Conservation (phyloP, 2,888 invertebrate genomes). For the Calliopum simillimum region DNA sequence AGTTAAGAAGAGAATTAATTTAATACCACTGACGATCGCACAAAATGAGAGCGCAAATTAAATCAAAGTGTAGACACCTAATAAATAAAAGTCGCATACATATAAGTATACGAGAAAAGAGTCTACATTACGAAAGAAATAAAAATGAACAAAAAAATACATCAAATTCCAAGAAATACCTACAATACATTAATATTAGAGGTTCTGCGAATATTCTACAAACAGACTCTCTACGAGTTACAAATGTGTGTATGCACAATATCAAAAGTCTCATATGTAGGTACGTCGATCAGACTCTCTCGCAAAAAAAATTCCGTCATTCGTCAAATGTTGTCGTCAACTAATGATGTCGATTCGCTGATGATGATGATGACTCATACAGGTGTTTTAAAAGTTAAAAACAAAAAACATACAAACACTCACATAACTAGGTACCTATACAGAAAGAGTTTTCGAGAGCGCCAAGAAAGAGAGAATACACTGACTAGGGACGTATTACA, state of each 20-base stretch:
- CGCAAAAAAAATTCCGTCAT: too few species aligned
- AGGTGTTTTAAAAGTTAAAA: conserved; percentile 37
- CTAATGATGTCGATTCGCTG: conserved; percentile 2
- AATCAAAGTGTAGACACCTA: too few species aligned
- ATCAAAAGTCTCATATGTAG: too few species aligned
- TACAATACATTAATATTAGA: background rate
- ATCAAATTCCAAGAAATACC: background rate
- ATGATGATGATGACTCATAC: conserved; percentile 44
- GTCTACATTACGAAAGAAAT: too few species aligned
- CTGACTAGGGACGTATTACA: background rate
- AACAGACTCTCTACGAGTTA: background rate
- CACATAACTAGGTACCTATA: conserved; percentile 16
- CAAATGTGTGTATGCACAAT: background rate
- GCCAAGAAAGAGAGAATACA: background rate
- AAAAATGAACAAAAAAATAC: background rate
- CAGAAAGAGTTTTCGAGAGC: background rate
- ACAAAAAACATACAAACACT: conserved; percentile 4
- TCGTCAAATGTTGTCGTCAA: background rate
- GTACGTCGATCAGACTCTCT: too few species aligned
- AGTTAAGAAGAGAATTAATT: too few species aligned
- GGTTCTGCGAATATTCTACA: background rate
- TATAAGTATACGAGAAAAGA: too few species aligned
- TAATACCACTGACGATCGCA: too few species aligned
- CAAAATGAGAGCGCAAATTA: too few species aligned
- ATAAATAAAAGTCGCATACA: too few species aligned